These are phyloP conservation scores for Nebria brevicollis DNA, from an alignment of 2,888 invertebrate species.

Conservation along the genomic window DNA sequence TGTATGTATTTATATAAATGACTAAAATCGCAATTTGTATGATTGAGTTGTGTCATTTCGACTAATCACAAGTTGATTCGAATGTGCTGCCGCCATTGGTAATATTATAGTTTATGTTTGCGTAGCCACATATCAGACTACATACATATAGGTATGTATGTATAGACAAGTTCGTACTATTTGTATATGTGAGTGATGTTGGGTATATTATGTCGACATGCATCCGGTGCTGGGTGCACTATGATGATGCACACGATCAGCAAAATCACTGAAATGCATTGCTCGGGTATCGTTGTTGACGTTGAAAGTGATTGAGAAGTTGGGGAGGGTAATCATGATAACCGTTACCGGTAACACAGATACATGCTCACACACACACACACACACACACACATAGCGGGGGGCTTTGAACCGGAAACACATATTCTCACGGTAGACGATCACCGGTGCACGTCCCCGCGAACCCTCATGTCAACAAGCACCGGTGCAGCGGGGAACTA, in stretches of 20 bases:
- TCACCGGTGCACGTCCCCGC: conserved; percentile 4
- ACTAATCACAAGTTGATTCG: background rate
- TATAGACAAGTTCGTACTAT: background rate
- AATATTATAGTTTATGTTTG: background rate
- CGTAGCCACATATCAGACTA: too few relatives aligned
- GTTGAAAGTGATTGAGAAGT: background rate
- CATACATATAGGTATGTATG: too few relatives aligned
- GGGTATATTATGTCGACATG: background rate
- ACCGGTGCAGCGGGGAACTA: background rate
- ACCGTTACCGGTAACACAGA: background rate
- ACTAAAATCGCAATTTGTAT: too few relatives aligned
- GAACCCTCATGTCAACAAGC: conserved; percentile 8
- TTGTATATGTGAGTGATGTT: background rate
- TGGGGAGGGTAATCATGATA: background rate
- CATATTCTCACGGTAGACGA: conserved; percentile 26
- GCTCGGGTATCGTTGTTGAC: background rate
- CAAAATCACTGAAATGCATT: background rate
- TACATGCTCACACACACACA: background rate
- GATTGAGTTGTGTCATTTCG: too few relatives aligned
- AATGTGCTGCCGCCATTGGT: background rate
- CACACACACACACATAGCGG: background rate
- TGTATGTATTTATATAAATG: too few relatives aligned
- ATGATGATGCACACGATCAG: background rate
- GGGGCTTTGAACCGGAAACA: conserved; percentile 18
- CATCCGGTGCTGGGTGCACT: background rate